Conservation (phyloP, 2,797 vertebrate species). For the Hydrophis major region DNA sequence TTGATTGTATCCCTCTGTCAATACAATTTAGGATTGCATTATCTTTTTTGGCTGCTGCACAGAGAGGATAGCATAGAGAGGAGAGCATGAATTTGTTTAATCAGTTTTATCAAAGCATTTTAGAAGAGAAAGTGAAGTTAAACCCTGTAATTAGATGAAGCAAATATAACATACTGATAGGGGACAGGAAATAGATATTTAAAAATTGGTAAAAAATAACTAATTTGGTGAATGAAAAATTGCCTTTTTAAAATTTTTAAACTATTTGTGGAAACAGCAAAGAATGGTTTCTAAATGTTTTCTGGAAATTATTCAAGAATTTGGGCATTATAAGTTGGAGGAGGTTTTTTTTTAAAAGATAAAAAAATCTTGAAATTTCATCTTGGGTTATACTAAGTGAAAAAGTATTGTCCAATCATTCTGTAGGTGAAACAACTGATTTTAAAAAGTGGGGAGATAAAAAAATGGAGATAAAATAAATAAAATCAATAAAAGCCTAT, state of each 20-base stretch:
- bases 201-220: neutral
- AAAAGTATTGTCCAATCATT: neutral
- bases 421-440: neutral
- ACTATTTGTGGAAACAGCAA: neutral
- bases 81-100: neutral
- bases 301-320: neutral
- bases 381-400: neutral
- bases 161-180: neutral
- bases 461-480: neutral
- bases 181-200: neutral
- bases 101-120: neutral
- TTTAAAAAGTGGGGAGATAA: neutral
- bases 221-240: neutral
- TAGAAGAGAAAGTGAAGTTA: neutral
- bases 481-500: neutral
- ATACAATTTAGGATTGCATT: no score
- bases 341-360: neutral
- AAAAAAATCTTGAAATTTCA: neutral
- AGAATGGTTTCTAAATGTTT: neutral
- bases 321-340: neutral
- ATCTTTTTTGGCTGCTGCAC: no score
- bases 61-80: neutral
- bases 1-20: no score
- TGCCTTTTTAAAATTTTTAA: neutral
- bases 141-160: neutral